Evolutionary conservation across 2,797 vertebrate genomes (phyloP), one percentile per base, ranked within the genome.

Genomic region (Falco cherrug): DNA sequence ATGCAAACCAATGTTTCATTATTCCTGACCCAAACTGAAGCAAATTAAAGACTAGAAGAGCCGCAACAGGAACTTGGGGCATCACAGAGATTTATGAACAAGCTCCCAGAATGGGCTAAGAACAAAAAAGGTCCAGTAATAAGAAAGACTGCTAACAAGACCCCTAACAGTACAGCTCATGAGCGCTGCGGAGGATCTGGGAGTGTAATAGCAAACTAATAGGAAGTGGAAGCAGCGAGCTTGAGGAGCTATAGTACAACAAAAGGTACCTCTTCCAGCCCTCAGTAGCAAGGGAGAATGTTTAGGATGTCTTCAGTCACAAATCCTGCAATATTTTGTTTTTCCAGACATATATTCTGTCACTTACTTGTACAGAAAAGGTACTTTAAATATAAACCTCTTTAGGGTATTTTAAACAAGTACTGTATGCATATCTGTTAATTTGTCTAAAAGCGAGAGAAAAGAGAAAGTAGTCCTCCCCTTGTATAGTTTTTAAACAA

Each of bases 171-270:
- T 1, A 56, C 0, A 2, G 35, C 31, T 65, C 24, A 11, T 20
- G 41, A 76, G 61, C 4, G 1, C 51, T 51, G 11, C 2, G 3
- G 13, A 65, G 33, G 35, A 76, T 9, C 56, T 12, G 14, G 39
- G 29, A 83, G 22, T 0, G 0, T 39, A 79, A 47, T 0, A 61
- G 71, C n/a, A 47, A 80, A 80, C 43, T 33, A 41, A 53, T 2
- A 68, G 29, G 25, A 81, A 87, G 51, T 29, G 50, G 59, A 82
- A 80, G 16, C 88, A 76, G 45, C 0, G 3, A 67, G 45, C 51
- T 16, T 21, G 28, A 81, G 25, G 41, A 92, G 53, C 63, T 70
- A 56, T 53, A 74, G n/a, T 25, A 53, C 41, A 79, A 80, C 26
- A 68, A 64, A 79, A 84, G 24, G 24, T 24, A 53, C 17, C 15